Percentiles rank a stretch among this genome's conserved stretches.
Evolutionary conservation across 2,113 vertebrate species (phyloP).

Genomic region (Delphinus delphis): DNA sequence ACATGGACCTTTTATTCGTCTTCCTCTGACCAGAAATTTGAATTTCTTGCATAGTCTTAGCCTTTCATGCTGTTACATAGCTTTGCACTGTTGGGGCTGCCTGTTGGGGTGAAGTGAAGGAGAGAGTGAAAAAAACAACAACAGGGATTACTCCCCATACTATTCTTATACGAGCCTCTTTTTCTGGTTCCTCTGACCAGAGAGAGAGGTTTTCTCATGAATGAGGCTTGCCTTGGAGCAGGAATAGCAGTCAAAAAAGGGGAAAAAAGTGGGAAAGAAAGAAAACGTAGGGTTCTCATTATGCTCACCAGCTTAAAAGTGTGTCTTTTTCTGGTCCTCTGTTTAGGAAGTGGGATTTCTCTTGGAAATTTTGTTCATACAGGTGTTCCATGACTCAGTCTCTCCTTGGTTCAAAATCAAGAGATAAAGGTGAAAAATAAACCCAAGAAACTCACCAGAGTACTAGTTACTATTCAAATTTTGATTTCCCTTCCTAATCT

Average conservation of each 20-base stretch:
- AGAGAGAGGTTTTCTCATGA: background rate
- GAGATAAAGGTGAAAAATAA: slow-evolving; percentile 2
- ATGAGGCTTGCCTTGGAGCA: background rate
- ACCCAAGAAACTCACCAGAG: background rate
- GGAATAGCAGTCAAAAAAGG: background rate
- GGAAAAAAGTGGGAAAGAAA: background rate
- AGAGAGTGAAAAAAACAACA: background rate
- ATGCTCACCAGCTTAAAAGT: background rate
- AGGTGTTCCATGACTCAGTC: background rate
- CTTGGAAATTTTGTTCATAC: background rate
- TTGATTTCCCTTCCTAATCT: background rate
- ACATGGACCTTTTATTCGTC: background rate
- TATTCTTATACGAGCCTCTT: background rate
- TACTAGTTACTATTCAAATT: background rate
- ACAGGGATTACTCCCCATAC: background rate
- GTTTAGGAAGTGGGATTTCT: background rate
- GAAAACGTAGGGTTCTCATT: background rate
- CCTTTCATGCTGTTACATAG: background rate
- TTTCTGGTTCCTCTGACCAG: background rate
- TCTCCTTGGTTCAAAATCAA: background rate
- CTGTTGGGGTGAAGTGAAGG: background rate
- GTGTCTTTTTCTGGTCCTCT: background rate
- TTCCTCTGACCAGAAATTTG: background rate
- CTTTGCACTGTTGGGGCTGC: background rate
- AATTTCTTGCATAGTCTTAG: background rate